Conservation (phyloP, 2,113 vertebrate species). For the Ploceus nigricollis region DNA sequence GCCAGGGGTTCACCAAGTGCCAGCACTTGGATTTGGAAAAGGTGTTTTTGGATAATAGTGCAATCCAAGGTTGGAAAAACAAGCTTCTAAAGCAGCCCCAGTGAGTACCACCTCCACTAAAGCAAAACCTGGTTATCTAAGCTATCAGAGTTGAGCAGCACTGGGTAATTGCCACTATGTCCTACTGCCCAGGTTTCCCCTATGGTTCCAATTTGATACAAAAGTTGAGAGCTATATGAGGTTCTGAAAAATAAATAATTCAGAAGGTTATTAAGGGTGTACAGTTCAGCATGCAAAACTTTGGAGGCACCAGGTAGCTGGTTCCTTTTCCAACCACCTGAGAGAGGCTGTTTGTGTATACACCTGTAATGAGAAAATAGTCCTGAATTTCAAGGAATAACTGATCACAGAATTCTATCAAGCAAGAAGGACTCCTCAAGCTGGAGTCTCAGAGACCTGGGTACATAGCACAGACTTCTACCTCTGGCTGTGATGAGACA, state of each 20-base stretch:
- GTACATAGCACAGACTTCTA: neutral
- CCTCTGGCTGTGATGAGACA: neutral
- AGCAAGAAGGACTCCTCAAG: neutral
- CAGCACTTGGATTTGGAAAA: neutral
- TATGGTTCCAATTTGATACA: neutral
- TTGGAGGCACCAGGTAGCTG: neutral
- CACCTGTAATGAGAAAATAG: neutral
- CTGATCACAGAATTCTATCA: neutral
- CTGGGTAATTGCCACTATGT: neutral
- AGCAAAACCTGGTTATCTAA: neutral
- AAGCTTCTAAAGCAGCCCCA: neutral
- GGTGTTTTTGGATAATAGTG: rapidly evolving
- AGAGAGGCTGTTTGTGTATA: neutral
- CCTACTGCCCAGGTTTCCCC: neutral
- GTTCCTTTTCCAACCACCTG: neutral
- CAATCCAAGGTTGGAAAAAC: neutral
- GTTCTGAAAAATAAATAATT: constrained; percentile 23
- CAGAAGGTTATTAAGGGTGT: neutral
- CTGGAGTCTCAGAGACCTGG: neutral
- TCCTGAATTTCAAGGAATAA: neutral
- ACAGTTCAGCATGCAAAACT: neutral
- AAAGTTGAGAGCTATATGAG: neutral
- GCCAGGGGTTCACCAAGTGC: neutral
- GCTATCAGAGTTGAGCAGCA: neutral
- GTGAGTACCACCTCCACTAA: neutral